Evolutionary conservation across 2,888 invertebrate genomes (phyloP).

Genomic region (Acrobasis consociella): DNA sequence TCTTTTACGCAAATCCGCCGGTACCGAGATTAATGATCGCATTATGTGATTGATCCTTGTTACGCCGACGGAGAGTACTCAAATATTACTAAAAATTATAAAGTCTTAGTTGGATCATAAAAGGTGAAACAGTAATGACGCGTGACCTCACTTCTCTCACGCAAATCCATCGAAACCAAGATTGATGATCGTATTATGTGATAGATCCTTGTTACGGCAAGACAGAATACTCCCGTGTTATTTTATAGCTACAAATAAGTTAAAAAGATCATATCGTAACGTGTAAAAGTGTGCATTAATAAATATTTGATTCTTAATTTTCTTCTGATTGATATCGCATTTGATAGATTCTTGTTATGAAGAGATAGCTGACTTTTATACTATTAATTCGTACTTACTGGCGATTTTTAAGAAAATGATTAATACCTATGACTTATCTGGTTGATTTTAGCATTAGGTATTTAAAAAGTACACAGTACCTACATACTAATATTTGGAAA

Average conservation of each 20-base stretch:
- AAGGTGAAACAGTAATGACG: slow-evolving; percentile 37
- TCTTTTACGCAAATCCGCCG: slow-evolving; percentile 49
- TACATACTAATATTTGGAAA: too few species aligned
- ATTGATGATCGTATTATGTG: slow-evolving; percentile 60
- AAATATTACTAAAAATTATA: background rate
- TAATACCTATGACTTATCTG: too few species aligned
- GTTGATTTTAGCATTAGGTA: too few species aligned
- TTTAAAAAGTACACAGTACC: too few species aligned
- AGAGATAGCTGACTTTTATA: background rate
- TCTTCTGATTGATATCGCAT: slow-evolving; percentile 58
- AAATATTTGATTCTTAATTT: too few species aligned
- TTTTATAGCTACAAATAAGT: background rate
- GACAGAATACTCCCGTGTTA: background rate
- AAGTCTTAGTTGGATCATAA: background rate
- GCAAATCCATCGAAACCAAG: slow-evolving; percentile 54
- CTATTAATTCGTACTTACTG: too few species aligned
- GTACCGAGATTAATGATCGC: slow-evolving; percentile 61
- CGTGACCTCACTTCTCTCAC: slow-evolving; percentile 39
- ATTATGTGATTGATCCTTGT: slow-evolving; percentile 44
- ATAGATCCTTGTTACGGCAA: slow-evolving; percentile 52
- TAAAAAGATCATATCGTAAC: too few species aligned
- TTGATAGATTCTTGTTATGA: slow-evolving; percentile 54
- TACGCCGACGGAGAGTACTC: too few species aligned
- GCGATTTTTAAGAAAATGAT: too few species aligned
- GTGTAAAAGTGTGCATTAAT: too few species aligned